Evolutionary conservation across 2,888 invertebrate genomes (phyloP).

Genomic region (Subacronicta megacephala): DNA sequence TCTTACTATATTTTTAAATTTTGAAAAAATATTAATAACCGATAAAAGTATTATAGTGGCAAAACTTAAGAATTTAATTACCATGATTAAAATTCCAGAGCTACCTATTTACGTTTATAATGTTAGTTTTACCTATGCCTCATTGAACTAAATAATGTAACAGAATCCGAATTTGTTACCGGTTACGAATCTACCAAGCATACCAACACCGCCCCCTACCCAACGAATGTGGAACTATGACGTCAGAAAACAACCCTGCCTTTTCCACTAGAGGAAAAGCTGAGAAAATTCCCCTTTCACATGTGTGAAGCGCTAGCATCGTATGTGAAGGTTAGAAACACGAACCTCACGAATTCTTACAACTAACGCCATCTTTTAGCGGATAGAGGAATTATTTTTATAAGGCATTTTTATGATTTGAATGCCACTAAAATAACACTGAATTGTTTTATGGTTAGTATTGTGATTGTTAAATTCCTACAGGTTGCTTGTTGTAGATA

Average conservation of each 20-base stretch:
- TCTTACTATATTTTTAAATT: too few species aligned
- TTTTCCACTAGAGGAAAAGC: conserved; percentile 76
- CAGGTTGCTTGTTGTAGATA: conserved; percentile 59
- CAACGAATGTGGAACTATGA: conserved; percentile 79
- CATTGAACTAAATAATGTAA: conserved; percentile 29
- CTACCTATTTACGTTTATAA: neutral
- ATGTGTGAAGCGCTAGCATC: conserved; percentile 70
- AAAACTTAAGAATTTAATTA: neutral
- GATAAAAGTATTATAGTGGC: too few species aligned
- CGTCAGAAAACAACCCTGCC: conserved; percentile 72
- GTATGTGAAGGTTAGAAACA: conserved; percentile 61
- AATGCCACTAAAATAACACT: conserved; percentile 59
- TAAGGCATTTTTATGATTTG: conserved; percentile 55
- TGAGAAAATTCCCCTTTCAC: conserved; percentile 75
- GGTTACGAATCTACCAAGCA: conserved; percentile 24
- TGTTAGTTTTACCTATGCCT: conserved; percentile 26
- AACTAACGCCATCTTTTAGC: conserved; percentile 78
- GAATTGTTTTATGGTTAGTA: conserved; percentile 61
- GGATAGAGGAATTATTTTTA: conserved; percentile 72
- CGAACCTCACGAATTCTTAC: conserved; percentile 27
- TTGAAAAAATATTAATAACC: too few species aligned
- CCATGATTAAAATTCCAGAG: conserved; percentile 1
- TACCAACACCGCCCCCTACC: conserved; percentile 81
- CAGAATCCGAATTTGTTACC: conserved; percentile 17
- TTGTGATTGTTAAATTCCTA: conserved; percentile 60